These are phyloP conservation scores for Beris morrisii DNA, from an alignment of 2,888 invertebrate genomes.

Conservation along the genomic window DNA sequence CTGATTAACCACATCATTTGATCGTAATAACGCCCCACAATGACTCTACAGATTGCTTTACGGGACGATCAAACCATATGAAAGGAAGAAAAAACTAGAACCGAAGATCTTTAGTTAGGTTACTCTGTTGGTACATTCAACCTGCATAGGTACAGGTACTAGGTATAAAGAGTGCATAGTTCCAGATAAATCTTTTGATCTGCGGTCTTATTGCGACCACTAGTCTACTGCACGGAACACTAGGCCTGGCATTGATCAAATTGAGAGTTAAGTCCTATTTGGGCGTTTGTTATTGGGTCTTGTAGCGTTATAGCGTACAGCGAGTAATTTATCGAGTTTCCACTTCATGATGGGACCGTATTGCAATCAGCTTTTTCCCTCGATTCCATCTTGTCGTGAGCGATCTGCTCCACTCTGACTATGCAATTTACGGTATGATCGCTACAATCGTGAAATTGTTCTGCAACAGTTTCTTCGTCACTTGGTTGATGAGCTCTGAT, in stretches of 20 bases:
- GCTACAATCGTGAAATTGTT: constrained; percentile 25
- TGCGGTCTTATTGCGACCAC: constrained; percentile 13
- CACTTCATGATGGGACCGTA: constrained; percentile 2
- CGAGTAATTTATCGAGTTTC: too few relatives aligned
- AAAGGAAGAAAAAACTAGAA: too few relatives aligned
- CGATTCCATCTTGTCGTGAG: constrained; percentile 17
- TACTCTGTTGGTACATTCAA: too few relatives aligned
- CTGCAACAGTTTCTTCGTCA: constrained; percentile 32
- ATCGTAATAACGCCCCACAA: constrained; percentile 29
- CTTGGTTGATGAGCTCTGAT: constrained; percentile 33
- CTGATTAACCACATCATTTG: constrained; percentile 36
- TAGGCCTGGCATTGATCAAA: constrained; percentile 16
- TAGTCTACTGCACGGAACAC: not conserved
- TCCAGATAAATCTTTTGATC: constrained; percentile 26
- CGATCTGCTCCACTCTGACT: constrained; percentile 21
- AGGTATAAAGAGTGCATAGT: too few relatives aligned
- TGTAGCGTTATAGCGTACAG: constrained; percentile 7
- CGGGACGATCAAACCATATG: too few relatives aligned
- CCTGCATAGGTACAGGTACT: too few relatives aligned
- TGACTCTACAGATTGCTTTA: not conserved
- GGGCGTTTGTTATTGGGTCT: constrained; percentile 12
- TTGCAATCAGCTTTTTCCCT: not conserved
- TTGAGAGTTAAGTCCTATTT: constrained; percentile 24
- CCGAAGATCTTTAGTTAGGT: not conserved
- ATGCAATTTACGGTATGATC: constrained; percentile 24